Evolutionary conservation across 2,888 invertebrate genomes (phyloP).

Genomic region (Bruchidius siliquastri): DNA sequence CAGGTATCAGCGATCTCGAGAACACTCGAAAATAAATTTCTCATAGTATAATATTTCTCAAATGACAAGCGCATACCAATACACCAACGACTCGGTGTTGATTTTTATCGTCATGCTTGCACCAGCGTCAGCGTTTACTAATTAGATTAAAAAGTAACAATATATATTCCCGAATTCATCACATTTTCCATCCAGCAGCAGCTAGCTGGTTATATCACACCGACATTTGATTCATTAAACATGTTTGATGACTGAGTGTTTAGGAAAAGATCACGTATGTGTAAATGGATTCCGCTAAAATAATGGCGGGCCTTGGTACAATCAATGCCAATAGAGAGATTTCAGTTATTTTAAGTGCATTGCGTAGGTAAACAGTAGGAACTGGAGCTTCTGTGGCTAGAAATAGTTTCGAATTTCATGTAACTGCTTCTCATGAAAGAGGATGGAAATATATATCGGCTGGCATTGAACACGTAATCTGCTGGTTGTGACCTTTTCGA

Average conservation of each 20-base stretch:
- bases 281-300: neutral
- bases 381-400: neutral
- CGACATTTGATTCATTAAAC: neutral
- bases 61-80: no score
- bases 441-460: no score
- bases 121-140: neutral
- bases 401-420: neutral
- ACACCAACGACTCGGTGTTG: no score
- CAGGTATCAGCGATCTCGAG: no score
- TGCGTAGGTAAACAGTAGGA: neutral
- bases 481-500: no score
- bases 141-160: neutral
- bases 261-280: neutral
- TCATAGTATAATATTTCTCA: no score
- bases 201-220: neutral
- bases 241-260: neutral
- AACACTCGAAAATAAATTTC: no score
- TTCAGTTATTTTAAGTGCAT: neutral
- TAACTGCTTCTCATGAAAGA: neutral
- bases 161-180: neutral
- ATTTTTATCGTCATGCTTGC: neutral
- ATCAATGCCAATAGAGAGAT: neutral
- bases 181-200: neutral
- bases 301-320: neutral
- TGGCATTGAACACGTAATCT: no score